These are phyloP conservation scores for Physocephala rufipes DNA, from an alignment of 2,888 invertebrate species.

Conservation along the genomic window DNA sequence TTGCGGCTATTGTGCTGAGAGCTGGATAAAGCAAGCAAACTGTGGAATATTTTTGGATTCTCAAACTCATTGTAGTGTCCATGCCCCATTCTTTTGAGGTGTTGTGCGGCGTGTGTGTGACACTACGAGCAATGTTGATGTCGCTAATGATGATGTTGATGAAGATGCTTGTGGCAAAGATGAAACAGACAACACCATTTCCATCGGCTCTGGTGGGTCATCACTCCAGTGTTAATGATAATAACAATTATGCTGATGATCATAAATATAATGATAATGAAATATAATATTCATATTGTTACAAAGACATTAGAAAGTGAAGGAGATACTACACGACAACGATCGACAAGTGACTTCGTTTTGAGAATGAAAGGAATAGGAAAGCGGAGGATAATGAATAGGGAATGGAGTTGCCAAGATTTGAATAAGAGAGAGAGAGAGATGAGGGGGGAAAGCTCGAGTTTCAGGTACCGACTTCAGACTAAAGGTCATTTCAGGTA, in stretches of 20 bases:
- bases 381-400: constrained; percentile 23
- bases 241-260: constrained; percentile 10
- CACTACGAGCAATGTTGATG: background rate
- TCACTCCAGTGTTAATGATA: background rate
- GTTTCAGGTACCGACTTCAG: background rate
- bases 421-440: background rate
- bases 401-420: no score
- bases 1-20: constrained; percentile 3
- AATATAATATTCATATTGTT: constrained; percentile 26
- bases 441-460: constrained; percentile 1
- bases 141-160: constrained; percentile 5
- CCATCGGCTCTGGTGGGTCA: background rate
- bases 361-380: constrained; percentile 29
- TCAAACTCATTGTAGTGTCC: background rate
- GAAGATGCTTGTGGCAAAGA: constrained; percentile 16
- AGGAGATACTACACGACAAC: background rate
- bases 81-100: background rate
- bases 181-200: background rate
- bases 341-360: background rate
- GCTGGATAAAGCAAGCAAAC: constrained; percentile 11
- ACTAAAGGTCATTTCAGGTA: constrained; percentile 19
- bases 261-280: background rate
- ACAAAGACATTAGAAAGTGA: constrained; percentile 20
- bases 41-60: constrained; percentile 5
- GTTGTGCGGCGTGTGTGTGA: background rate